Base-by-base conservation (phyloP, 2,797 vertebrate species). In the Syndactyla subalaris region DNA sequence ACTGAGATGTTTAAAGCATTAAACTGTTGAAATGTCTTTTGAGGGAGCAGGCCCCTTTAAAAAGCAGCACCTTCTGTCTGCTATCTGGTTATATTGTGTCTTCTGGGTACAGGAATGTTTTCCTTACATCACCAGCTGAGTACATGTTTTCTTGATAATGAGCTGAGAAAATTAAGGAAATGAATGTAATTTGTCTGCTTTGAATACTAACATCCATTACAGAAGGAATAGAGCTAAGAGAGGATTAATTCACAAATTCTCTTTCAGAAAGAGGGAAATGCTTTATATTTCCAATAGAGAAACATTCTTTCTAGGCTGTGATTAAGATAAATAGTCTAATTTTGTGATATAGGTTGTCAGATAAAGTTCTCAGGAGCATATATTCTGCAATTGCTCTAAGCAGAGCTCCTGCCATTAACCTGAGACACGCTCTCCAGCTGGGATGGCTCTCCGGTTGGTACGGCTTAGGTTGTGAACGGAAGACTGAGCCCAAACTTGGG, bases 271-370 rank as follows among this genome's bases (percentile, higher is more conserved):
- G 29, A 73, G 45, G 59, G 30, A 91, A 89, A 79, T 45, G 22
- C 46, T 91, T 77, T 79, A 12, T 51, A 65, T 55, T 79, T 70
- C 41, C 73, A 51, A 14, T 14, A 16, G 39, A 27, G 34, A 75
- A 39, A 21, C 12, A 12, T 68, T 72, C 27, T 74, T 92, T 68
- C 43, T 52, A 72, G 49, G 48, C 73, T 92, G 29, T 21, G 57
- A 79, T 95, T 92, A 63, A 84, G 85, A 81, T 34, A 75, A 89
- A 80, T 51, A 38, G 52, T 65, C 39, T 52, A 46, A 65, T 78
- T 88, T 78, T 78, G 36, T 91, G 54, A 78, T 84, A 62, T 4
- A 83, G 71, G 39, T 61, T 90, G 87, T 83, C 90, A 93, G 45
- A 63, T 72, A 10, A 86, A 95, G 71, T 70, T 81, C 41, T 71